Evolutionary conservation across 2,888 invertebrate genomes (phyloP).

Genomic region (Cantharis flavilabris): DNA sequence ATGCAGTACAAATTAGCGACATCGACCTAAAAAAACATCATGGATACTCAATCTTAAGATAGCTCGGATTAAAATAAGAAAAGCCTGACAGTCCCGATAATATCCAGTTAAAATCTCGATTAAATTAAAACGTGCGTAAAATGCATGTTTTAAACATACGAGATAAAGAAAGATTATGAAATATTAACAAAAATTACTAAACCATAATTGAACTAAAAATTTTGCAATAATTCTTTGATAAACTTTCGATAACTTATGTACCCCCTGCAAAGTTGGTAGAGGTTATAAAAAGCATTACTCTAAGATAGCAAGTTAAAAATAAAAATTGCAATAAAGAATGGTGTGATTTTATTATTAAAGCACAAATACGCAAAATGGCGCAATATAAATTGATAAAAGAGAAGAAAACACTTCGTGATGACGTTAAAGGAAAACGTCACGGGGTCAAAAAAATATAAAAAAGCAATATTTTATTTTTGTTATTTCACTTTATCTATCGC

Average conservation of each 20-base stretch:
- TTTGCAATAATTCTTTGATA: constrained; percentile 17
- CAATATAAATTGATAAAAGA: background rate
- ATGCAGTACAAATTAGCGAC: no score
- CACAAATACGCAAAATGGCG: background rate
- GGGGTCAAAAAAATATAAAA: constrained; percentile 2
- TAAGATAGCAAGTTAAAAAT: background rate
- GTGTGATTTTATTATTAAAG: constrained; percentile 1
- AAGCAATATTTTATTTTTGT: background rate
- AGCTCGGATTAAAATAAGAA: no score
- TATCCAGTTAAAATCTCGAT: no score
- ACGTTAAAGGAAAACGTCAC: background rate
- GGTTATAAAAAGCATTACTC: constrained; percentile 12
- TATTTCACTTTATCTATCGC: background rate
- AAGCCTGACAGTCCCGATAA: no score
- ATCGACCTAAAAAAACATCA: no score
- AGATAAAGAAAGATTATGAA: background rate
- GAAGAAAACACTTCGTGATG: background rate
- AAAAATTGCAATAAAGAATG: constrained; percentile 1
- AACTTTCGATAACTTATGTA: constrained; percentile 23
- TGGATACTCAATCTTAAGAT: no score
- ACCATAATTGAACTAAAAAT: background rate
- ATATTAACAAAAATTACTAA: background rate
- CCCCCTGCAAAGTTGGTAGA: constrained; percentile 21
- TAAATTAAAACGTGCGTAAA: background rate
- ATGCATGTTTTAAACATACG: background rate